phyloP scores from a whole-genome alignment of 2,113 vertebrate species.

The Tychaedon coryphoeus region DNA sequence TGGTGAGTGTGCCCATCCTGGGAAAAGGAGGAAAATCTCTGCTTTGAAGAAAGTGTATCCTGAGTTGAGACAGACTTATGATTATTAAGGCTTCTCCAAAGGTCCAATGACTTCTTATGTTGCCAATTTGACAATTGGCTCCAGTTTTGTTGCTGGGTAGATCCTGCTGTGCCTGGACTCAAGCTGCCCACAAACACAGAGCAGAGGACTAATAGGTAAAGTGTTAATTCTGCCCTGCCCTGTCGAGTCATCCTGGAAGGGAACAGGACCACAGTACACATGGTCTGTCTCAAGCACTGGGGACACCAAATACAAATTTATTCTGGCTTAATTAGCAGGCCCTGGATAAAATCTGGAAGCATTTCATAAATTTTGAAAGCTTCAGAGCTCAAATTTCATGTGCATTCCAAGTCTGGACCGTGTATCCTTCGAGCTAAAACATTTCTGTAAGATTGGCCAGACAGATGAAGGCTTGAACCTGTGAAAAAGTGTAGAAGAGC shows the following conservation, averaged over 20 bases:
- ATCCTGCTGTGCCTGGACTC: background rate
- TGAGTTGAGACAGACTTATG: background rate
- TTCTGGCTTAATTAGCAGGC: background rate
- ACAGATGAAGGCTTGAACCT: background rate
- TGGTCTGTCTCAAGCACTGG: background rate
- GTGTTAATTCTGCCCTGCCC: background rate
- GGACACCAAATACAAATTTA: background rate
- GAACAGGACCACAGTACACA: background rate
- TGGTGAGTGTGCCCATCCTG: accelerated
- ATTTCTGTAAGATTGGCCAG: background rate
- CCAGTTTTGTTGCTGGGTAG: background rate
- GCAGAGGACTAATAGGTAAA: background rate
- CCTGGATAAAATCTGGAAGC: background rate
- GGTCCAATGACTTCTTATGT: background rate
- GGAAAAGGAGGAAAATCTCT: background rate
- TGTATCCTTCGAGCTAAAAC: background rate
- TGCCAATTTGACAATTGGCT: background rate
- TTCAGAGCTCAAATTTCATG: background rate
- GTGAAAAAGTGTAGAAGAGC: background rate
- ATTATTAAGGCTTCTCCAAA: background rate
- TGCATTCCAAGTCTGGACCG: background rate
- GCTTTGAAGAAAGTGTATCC: background rate
- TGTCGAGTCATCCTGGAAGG: background rate
- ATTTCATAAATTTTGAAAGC: background rate
- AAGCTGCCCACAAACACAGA: background rate